phyloP scores from a whole-genome alignment of 2,113 vertebrate genomes.

The Mirounga angustirostris region DNA sequence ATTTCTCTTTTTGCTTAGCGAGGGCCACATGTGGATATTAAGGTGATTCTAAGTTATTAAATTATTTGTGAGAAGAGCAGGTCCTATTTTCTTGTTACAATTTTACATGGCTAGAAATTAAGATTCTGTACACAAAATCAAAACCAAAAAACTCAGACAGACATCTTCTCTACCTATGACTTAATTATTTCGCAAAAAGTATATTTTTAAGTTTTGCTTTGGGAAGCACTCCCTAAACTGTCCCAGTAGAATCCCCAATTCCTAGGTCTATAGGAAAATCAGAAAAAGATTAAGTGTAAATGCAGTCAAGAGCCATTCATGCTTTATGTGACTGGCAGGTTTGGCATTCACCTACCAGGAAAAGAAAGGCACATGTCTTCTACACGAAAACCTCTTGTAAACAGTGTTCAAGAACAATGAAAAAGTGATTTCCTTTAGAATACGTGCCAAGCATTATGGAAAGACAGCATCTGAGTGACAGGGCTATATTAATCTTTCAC shows the following conservation, averaged over 20 bases:
- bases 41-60: constrained; percentile 26
- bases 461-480: background rate
- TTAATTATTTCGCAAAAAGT: background rate
- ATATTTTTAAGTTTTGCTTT: background rate
- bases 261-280: background rate
- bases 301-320: background rate
- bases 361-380: background rate
- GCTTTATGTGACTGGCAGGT: background rate
- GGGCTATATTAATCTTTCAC: background rate
- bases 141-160: background rate
- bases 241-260: background rate
- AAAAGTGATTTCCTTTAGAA: constrained; percentile 19
- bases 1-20: background rate
- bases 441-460: background rate
- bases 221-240: background rate
- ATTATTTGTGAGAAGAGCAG: background rate
- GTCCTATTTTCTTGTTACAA: background rate
- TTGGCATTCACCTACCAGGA: background rate
- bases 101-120: background rate
- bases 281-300: background rate
- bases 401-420: background rate
- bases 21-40: background rate
- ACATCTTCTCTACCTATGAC: background rate
- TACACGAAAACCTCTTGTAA: background rate
- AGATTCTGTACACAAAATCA: background rate